A percentile compares a stretch with the other conserved stretches of the same genome.
phyloP scores from a whole-genome alignment of 2,113 vertebrate genomes.

The Pyrgilauda ruficollis region DNA sequence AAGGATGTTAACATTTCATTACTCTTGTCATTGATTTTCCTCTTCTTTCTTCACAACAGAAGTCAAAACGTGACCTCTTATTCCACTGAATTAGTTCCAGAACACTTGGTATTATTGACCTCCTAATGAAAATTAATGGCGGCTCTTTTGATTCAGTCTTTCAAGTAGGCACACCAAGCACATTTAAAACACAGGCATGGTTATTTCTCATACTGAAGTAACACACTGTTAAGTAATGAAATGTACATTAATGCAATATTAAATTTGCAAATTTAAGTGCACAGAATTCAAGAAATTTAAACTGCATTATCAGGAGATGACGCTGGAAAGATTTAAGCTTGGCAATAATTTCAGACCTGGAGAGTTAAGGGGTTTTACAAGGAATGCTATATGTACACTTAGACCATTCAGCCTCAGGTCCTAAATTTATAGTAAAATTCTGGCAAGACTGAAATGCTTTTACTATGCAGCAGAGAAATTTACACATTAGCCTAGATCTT shows the following conservation, averaged over 20 bases:
- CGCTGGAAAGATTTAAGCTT: not conserved
- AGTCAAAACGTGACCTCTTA: conserved; percentile 51
- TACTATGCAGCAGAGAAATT: not conserved
- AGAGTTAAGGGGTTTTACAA: not conserved
- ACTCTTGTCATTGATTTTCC: conserved; percentile 63
- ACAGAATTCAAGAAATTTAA: not conserved
- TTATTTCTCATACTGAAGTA: conserved; percentile 1
- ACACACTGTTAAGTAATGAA: not conserved
- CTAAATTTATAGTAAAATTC: not conserved
- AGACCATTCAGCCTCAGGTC: not conserved
- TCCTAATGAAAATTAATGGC: conserved; percentile 67
- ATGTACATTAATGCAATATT: not conserved
- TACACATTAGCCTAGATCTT: not conserved
- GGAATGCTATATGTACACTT: not conserved
- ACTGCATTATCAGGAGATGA: not conserved
- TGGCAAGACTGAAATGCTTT: not conserved
- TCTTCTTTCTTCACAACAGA: conserved; percentile 62
- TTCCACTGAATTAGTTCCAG: conserved; percentile 58
- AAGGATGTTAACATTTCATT: conserved; percentile 63
- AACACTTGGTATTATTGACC: conserved; percentile 60
- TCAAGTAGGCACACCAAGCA: not conserved
- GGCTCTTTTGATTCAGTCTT: conserved; percentile 26
- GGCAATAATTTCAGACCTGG: not conserved
- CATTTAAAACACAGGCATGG: not conserved
- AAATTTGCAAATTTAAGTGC: not conserved